A percentile compares a stretch with the other conserved stretches of the same genome.
These are phyloP conservation scores for Melanotus villosus DNA, from an alignment of 2,888 invertebrate genomes.

Conservation along the genomic window DNA sequence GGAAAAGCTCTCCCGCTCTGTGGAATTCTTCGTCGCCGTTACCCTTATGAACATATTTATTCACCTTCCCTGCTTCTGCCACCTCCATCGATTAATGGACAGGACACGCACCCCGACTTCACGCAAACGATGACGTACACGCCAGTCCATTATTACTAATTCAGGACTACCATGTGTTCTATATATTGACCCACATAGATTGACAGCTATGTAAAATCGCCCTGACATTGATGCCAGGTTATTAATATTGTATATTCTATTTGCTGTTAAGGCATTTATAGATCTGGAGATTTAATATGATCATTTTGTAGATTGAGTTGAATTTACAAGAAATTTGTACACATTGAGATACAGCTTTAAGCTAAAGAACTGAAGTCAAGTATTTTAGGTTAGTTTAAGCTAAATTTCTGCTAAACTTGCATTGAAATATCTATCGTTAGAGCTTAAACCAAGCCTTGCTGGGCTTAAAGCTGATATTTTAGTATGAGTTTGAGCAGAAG, in stretches of 20 bases:
- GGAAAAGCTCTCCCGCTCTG: not conserved
- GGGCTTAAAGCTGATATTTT: too few relatives aligned
- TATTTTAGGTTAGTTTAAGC: too few relatives aligned
- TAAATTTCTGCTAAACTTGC: too few relatives aligned
- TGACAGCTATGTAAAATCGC: not conserved
- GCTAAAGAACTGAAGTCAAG: too few relatives aligned
- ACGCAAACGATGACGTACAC: constrained; percentile 20
- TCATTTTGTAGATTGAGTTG: too few relatives aligned
- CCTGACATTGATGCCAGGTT: not conserved
- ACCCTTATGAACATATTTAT: constrained; percentile 16
- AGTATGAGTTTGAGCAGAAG: too few relatives aligned
- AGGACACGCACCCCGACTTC: constrained; percentile 17
- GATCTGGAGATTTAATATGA: not conserved
- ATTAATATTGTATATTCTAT: constrained; percentile 21
- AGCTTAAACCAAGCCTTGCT: too few relatives aligned
- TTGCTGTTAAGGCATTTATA: not conserved
- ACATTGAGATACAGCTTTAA: too few relatives aligned
- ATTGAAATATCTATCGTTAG: too few relatives aligned
- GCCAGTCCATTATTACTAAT: constrained; percentile 5
- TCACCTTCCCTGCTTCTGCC: constrained; percentile 10
- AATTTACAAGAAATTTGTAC: too few relatives aligned
- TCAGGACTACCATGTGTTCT: constrained; percentile 9
- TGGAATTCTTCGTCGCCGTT: not conserved
- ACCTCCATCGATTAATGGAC: constrained; percentile 16
- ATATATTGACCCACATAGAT: constrained; percentile 8